A percentile compares a stretch with the other conserved stretches of the same genome.
Conservation (phyloP, 1,140 invertebrate genomes). For the Pseudomyrmex sp. region DNA sequence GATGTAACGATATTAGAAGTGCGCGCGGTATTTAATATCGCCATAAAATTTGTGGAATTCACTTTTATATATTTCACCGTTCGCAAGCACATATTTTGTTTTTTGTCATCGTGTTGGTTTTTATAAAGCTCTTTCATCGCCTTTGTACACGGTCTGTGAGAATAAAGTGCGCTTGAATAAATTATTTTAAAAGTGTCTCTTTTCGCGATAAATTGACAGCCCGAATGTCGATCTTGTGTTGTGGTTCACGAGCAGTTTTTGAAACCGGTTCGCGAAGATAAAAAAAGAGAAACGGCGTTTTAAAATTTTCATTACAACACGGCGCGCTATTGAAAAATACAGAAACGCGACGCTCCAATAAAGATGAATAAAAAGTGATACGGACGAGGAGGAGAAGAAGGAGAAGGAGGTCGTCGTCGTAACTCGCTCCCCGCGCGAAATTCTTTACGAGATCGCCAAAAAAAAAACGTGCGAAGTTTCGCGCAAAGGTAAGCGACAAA, state of each 20-base stretch:
- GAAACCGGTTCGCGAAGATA: not conserved
- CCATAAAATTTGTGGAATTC: not conserved
- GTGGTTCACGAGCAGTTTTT: not conserved
- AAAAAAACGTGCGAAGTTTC: conserved; percentile 48
- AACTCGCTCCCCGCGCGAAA: conserved; percentile 32
- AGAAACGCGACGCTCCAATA: conserved; percentile 30
- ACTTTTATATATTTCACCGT: not conserved
- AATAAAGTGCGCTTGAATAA: not conserved
- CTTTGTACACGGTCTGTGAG: not conserved
- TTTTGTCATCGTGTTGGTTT: not conserved
- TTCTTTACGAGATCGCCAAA: conserved; percentile 35
- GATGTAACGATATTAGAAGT: conserved; percentile 11
- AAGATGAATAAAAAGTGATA: conserved; percentile 56
- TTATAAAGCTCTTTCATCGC: not conserved
- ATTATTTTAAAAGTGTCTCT: not conserved
- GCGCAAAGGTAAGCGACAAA: conserved; percentile 49
- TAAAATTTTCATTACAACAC: conserved; percentile 21
- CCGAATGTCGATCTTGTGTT: not conserved
- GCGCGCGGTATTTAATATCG: conserved; percentile 41
- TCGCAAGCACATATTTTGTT: not conserved
- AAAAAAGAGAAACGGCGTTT: not conserved
- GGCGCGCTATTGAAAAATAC: conserved; percentile 36
- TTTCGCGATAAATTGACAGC: not conserved
- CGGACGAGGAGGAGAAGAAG: not conserved
- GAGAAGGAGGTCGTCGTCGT: not conserved